Evolutionary conservation across 2,797 vertebrate species (phyloP), one percentile per base, ranked within the genome.

Genomic region (Platyrinchus mystaceus): DNA sequence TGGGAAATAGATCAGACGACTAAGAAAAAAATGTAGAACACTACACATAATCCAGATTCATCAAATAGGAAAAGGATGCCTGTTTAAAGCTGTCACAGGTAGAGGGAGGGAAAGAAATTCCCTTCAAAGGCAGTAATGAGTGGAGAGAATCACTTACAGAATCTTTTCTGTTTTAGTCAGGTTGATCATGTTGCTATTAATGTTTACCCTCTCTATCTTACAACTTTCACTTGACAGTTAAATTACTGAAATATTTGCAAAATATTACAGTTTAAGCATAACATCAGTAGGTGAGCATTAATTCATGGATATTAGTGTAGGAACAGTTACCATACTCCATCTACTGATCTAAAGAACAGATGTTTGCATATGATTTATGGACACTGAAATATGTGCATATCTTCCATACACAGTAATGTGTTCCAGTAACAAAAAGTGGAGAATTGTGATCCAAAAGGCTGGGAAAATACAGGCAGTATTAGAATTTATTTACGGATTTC

Each of bases 281-380:
- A 44, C 67, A 52, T 71, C 64, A 64, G 36, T 76, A 95, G 69
- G 84, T 92, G 93, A 94, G 53, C 64, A 88, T 94, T 97, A 94
- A 68, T 97, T 97, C 74, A 83, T 67, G 43, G 77, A 77, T 62
- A 81, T 79, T 96, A 91, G 97, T 93, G 82, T 78, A 81, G 94
- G 96, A 97, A 97, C 96, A 97, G 91, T 97, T 97, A 93, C 88
- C 66, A 78, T 90, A 85, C 82, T 85, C 67, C 67, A 41, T 83
- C 80, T 88, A 94, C 73, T 96, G 97, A 98, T 95, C 91, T 97
- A 97, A 94, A 94, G 93, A 97, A 94, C 97, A 98, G 97, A 97
- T 98, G 97, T 71, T 96, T 87, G 20, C 56, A 49, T 90, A 84
- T 82, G 85, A 97, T 94, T 97, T 97, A 95, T 93, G 86, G 87